phyloP scores from a whole-genome alignment of 2,113 vertebrate genomes.

The Orcinus orca region DNA sequence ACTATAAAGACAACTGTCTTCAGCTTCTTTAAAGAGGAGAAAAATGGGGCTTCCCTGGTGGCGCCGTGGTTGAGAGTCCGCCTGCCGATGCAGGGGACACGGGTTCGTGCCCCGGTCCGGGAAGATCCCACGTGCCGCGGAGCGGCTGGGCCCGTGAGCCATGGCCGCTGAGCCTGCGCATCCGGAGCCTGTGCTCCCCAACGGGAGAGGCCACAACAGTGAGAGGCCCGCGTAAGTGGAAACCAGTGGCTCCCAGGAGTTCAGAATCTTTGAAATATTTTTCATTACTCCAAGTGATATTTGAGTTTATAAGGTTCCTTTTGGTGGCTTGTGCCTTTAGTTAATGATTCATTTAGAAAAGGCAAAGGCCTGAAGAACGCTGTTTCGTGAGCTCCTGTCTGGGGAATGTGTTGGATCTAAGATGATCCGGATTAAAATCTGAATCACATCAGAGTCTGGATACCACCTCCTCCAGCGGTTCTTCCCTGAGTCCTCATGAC shows the following conservation, averaged over 20 bases:
- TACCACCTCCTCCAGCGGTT: not conserved
- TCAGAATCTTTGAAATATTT: not conserved
- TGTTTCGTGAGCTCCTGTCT: not conserved
- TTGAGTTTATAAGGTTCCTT: not conserved
- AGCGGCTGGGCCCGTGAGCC: too few relatives aligned
- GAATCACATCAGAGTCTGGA: not conserved
- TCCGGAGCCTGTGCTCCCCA: too few relatives aligned
- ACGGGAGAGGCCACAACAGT: too few relatives aligned
- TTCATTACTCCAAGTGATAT: not conserved
- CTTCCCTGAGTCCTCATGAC: not conserved
- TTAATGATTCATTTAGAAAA: not conserved
- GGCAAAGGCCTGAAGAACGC: not conserved
- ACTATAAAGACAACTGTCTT: not conserved
- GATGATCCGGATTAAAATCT: not conserved
- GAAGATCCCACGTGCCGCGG: too few relatives aligned
- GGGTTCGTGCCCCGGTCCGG: too few relatives aligned
- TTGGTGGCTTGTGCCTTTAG: not conserved
- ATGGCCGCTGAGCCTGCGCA: too few relatives aligned
- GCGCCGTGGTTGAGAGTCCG: too few relatives aligned
- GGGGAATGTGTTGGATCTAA: not conserved
- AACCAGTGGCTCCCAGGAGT: not conserved
- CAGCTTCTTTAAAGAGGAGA: not conserved
- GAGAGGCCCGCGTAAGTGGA: too few relatives aligned
- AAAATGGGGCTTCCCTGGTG: not conserved
- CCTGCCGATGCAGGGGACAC: too few relatives aligned